Conservation (phyloP, 1,140 invertebrate genomes). For the Trichonephila clavipes region DNA sequence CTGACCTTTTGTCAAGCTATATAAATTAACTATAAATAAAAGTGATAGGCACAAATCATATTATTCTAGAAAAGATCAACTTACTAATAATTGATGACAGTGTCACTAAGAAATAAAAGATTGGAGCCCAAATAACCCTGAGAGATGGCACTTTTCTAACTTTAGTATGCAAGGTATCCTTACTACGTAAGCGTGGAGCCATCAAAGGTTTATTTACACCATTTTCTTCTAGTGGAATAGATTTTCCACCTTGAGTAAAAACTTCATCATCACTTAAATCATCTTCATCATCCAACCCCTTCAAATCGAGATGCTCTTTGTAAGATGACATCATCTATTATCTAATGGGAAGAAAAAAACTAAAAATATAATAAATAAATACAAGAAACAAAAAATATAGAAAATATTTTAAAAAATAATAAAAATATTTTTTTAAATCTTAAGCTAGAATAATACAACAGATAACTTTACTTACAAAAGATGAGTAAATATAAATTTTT, state of each 20-base stretch:
- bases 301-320: conserved; percentile 76
- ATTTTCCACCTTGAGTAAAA: conserved; percentile 87
- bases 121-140: conserved; percentile 84
- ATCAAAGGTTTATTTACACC: conserved; percentile 88
- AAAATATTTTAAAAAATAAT: too few relatives aligned
- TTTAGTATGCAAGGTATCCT: conserved; percentile 73
- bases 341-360: not conserved
- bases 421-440: too few relatives aligned
- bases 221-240: conserved; percentile 85
- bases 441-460: too few relatives aligned
- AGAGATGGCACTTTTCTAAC: conserved; percentile 80
- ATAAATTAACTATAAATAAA: not conserved
- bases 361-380: not conserved
- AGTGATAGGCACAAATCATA: not conserved
- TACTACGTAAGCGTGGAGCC: conserved; percentile 83
- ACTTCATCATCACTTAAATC: conserved; percentile 85
- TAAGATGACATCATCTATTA: conserved; percentile 77
- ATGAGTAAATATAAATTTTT: too few relatives aligned
- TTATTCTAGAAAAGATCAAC: not conserved
- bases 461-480: too few relatives aligned
- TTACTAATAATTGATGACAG: conserved; percentile 83
- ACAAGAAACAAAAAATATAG: too few relatives aligned
- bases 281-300: conserved; percentile 77
- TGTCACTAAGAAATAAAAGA: conserved; percentile 85
- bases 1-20: not conserved